Evolutionary conservation across 2,797 vertebrate species (phyloP), one percentile per base, ranked within the genome.

Genomic region (Oreonectes daqikongensis): DNA sequence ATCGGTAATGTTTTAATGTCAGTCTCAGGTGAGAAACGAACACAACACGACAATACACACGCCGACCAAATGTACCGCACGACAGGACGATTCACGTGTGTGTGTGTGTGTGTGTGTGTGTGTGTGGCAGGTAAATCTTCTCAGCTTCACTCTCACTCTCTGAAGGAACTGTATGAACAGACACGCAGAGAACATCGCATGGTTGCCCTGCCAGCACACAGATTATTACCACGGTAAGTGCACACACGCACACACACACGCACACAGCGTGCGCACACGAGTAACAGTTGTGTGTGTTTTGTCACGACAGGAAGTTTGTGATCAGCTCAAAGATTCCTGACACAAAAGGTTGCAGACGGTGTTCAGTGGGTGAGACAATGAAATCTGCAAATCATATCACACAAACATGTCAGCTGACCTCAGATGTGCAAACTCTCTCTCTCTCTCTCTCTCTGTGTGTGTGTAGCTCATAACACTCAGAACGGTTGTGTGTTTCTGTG

Each of bases 271-370:
- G 12, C 50, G 30, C 35, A 15, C 61, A 75, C 26, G 17, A 42
- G 20, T 50, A 67, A 53, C 64, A 26, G 2, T 38, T 46, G 18
- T 68, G 32, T 78, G 14, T 6, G 4, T 32, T 35, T 15, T 60
- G 72, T 64, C 63, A 12, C 64, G 75, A 70, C 87, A 97, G 96
- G 89, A 98, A 94, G 87, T 93, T 87, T 79, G 82, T 90, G 3
- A 89, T 93, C 83, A 94, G 94, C 46, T 89, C 72, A 83, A 98
- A 97, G 89, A 93, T 98, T 74, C 95, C 95, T 0, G 95, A 98
- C 81, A 98, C 96, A 74, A 97, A 97, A 83, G 95, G 96, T 81
- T 97, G 96, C 88, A 91, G 87, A 82, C 93, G 89, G 15, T 97
- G 96, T 82, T 91, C 94, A 78, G 94, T 93, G 2, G 95, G 96